phyloP scores from a whole-genome alignment of 2,888 invertebrate genomes.

The Nomada fabriciana region DNA sequence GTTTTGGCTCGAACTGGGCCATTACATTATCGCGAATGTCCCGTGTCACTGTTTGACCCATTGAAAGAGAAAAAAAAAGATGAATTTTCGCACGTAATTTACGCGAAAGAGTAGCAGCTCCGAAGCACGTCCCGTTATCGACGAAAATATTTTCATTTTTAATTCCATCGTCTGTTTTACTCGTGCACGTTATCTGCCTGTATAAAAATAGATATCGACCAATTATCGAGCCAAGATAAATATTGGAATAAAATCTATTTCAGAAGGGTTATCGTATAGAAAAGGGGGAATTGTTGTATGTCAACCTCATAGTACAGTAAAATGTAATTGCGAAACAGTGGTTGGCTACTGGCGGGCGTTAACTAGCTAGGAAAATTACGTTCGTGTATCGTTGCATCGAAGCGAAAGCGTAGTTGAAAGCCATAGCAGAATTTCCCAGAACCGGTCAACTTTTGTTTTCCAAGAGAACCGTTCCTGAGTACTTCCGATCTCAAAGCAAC shows the following conservation, averaged over 20 bases:
- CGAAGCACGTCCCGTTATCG: conserved; percentile 13
- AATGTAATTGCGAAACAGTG: conserved; percentile 1
- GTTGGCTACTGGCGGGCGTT: background rate
- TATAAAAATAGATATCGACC: conserved; percentile 32
- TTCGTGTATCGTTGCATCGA: conserved; percentile 7
- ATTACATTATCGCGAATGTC: background rate
- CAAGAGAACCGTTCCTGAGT: background rate
- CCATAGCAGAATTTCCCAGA: conserved; percentile 1
- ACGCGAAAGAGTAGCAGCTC: background rate
- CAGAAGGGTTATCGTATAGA: background rate
- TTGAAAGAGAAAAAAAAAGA: background rate
- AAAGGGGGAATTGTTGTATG: background rate
- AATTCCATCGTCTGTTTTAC: conserved; percentile 6
- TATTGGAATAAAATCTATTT: conserved; percentile 26
- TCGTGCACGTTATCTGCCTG: conserved; percentile 19
- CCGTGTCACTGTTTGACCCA: conserved; percentile 1
- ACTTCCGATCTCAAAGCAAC: conserved; percentile 30
- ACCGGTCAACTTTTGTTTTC: conserved; percentile 15
- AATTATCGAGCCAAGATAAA: conserved; percentile 25
- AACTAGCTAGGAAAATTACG: conserved; percentile 21
- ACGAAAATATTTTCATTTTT: conserved; percentile 19
- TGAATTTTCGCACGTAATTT: background rate
- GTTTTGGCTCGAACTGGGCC: conserved; percentile 14
- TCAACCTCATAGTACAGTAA: background rate
- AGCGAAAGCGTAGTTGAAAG: background rate